Evolutionary conservation across 2,888 invertebrate genomes (phyloP).

Genomic region (Strigamia transsilvanica): DNA sequence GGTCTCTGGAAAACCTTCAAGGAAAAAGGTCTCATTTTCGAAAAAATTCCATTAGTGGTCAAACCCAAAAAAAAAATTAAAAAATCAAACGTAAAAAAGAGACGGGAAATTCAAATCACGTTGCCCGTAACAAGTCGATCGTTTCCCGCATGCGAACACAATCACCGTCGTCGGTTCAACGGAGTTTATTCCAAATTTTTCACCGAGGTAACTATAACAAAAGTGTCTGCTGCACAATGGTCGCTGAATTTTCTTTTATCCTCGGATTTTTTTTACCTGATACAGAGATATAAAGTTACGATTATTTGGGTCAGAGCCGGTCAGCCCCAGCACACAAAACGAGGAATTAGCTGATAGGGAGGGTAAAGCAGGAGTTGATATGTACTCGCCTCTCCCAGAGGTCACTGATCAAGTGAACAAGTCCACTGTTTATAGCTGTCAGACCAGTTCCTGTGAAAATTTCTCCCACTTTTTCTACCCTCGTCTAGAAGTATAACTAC

Average conservation of each 20-base stretch:
- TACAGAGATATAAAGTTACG: neutral
- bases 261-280: neutral
- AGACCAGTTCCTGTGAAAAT: slow-evolving; percentile 9
- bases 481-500: neutral
- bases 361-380: slow-evolving; percentile 7
- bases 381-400: slow-evolving; percentile 12
- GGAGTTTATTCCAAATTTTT: too few species aligned
- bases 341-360: slow-evolving; percentile 21
- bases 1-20: neutral
- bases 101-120: too few species aligned
- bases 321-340: slow-evolving; percentile 1
- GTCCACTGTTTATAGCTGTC: slow-evolving; percentile 30
- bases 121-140: too few species aligned
- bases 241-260: neutral
- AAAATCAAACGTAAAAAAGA: neutral
- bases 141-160: too few species aligned
- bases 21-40: neutral
- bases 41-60: slow-evolving; percentile 17
- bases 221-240: too few species aligned
- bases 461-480: neutral
- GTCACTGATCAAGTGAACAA: slow-evolving; percentile 30
- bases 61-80: neutral
- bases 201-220: too few species aligned
- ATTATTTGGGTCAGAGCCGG: slow-evolving; percentile 19
- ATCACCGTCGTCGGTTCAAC: too few species aligned